Evolutionary conservation across 2,888 invertebrate species (phyloP).

Genomic region (Scaptomyza cyrtandrae): DNA sequence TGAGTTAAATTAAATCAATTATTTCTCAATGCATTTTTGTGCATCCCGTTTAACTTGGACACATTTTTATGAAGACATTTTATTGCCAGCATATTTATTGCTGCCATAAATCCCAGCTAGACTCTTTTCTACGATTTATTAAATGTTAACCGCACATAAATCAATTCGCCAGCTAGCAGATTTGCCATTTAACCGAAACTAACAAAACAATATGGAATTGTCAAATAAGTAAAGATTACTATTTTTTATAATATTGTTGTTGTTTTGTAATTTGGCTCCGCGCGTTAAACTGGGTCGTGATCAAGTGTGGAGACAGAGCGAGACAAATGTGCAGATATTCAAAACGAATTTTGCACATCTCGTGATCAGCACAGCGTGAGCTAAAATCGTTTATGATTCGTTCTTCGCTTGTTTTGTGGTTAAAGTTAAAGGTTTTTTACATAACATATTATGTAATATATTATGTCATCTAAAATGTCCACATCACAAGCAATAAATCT

Average conservation of each 20-base stretch:
- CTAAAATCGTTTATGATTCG: constrained; percentile 23
- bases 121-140: constrained; percentile 35
- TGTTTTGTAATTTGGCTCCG: constrained; percentile 18
- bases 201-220: constrained; percentile 58
- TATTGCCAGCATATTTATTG: constrained; percentile 61
- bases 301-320: constrained; percentile 35
- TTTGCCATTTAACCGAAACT: constrained; percentile 66
- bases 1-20: constrained; percentile 62
- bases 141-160: constrained; percentile 62
- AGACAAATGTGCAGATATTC: constrained; percentile 25
- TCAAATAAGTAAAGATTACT: constrained; percentile 49
- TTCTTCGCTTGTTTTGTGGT: neutral
- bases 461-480: neutral
- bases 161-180: constrained; percentile 50
- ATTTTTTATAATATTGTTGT: constrained; percentile 14
- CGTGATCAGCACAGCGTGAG: constrained; percentile 43
- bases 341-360: constrained; percentile 15
- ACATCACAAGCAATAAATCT: too few species aligned
- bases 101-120: constrained; percentile 49
- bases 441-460: neutral
- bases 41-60: constrained; percentile 1
- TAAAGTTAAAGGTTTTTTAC: neutral
- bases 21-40: constrained; percentile 42
- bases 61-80: constrained; percentile 54
- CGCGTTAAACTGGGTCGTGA: constrained; percentile 69